These are phyloP conservation scores for Toxotes chatareus DNA, from an alignment of 2,113 vertebrate species.

Conservation along the genomic window DNA sequence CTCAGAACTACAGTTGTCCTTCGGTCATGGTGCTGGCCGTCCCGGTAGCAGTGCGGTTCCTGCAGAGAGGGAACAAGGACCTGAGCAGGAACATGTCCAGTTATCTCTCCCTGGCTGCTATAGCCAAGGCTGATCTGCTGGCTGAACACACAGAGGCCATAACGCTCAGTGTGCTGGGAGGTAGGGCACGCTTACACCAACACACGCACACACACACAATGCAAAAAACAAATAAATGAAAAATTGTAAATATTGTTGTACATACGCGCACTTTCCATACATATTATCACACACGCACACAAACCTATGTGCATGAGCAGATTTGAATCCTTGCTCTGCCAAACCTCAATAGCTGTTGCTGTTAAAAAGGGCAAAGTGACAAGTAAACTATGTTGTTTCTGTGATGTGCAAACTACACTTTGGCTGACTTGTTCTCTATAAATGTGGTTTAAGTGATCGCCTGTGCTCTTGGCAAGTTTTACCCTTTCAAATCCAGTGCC, in stretches of 20 bases:
- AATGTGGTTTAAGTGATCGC: neutral
- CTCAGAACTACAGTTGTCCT: slow-evolving; percentile 92
- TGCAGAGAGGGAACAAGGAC: slow-evolving; percentile 90
- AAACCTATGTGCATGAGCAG: neutral
- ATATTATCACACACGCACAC: neutral
- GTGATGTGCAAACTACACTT: neutral
- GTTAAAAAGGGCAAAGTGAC: neutral
- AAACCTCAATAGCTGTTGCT: neutral
- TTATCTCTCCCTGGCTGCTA: slow-evolving; percentile 93
- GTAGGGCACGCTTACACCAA: slow-evolving; percentile 79
- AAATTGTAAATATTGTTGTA: neutral
- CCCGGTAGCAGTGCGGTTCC: slow-evolving; percentile 94
- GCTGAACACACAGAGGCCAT: slow-evolving; percentile 91
- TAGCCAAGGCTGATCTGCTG: slow-evolving; percentile 90
- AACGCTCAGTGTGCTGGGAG: slow-evolving; percentile 90
- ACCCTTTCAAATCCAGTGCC: neutral
- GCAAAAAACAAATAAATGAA: neutral
- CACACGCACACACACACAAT: neutral
- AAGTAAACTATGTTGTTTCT: neutral
- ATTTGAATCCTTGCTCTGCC: neutral
- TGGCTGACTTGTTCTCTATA: neutral
- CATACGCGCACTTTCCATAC: neutral
- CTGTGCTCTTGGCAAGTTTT: neutral
- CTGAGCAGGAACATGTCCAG: slow-evolving; percentile 96
- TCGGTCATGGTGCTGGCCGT: slow-evolving; percentile 93